phyloP scores from a whole-genome alignment of 2,113 vertebrate genomes.

The Bubo scandiacus region DNA sequence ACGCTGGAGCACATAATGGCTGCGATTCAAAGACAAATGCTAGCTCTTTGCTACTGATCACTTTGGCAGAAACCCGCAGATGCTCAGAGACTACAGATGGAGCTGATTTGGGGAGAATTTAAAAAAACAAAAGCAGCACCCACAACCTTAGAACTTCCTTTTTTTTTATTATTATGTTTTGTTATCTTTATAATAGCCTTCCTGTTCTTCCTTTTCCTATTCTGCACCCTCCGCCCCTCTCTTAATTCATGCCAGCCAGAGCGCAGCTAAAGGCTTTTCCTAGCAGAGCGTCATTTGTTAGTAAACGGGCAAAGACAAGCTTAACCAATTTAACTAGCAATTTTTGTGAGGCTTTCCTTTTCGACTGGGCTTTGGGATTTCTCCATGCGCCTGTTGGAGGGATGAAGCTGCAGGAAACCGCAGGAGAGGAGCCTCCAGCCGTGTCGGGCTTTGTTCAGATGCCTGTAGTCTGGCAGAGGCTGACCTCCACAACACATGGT shows the following conservation, averaged over 20 bases:
- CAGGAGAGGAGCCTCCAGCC: neutral
- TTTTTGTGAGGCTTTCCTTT: neutral
- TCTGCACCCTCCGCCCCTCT: neutral
- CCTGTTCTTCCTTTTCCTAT: neutral
- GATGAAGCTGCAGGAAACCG: neutral
- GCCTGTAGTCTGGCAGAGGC: conserved; percentile 2
- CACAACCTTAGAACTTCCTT: neutral
- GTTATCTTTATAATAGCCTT: neutral
- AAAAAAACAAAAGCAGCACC: neutral
- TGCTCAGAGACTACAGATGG: conserved; percentile 39
- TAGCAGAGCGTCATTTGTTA: neutral
- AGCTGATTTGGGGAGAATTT: neutral
- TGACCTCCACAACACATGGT: neutral
- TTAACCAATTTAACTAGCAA: neutral
- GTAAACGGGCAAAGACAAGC: neutral
- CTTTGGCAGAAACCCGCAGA: conserved; percentile 36
- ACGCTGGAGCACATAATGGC: conserved; percentile 8
- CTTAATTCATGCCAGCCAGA: neutral
- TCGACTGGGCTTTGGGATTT: neutral
- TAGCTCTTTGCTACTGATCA: conserved; percentile 31
- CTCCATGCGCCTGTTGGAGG: neutral
- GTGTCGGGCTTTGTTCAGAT: neutral
- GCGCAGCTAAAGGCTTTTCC: neutral
- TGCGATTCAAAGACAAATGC: conserved; percentile 17
- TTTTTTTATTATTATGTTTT: neutral